phyloP scores from a whole-genome alignment of 1,140 invertebrate genomes.

The Acromyrmex charruanus region DNA sequence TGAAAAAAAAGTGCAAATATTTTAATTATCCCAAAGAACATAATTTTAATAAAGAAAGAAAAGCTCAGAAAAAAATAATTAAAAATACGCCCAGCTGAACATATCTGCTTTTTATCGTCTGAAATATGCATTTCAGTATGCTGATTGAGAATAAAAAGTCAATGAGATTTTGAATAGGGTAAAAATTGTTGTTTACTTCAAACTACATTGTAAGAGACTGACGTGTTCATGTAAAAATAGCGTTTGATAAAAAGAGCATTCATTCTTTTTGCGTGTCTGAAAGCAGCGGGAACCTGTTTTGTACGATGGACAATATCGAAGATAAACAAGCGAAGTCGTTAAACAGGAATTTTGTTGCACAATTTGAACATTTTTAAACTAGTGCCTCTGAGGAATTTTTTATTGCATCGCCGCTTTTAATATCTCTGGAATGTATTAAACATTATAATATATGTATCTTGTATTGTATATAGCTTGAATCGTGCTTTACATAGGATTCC shows the following conservation, averaged over 20 bases:
- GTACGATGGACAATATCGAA: slow-evolving; percentile 16
- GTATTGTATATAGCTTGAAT: neutral
- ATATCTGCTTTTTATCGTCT: neutral
- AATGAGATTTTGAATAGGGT: neutral
- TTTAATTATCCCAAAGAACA: neutral
- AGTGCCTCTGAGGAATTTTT: slow-evolving; percentile 34
- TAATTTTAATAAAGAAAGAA: neutral
- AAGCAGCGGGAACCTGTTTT: slow-evolving; percentile 41
- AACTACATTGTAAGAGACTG: neutral
- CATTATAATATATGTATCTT: neutral
- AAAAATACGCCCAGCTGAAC: neutral
- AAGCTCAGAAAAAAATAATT: slow-evolving; percentile 17
- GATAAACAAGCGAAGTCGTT: slow-evolving; percentile 11
- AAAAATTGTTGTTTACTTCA: neutral
- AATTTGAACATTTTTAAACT: slow-evolving; percentile 25
- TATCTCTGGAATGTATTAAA: neutral
- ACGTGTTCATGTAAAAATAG: slow-evolving; percentile 40
- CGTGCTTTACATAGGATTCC: neutral
- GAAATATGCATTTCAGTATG: neutral
- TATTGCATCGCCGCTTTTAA: neutral
- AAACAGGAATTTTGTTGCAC: slow-evolving; percentile 31
- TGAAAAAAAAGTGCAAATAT: neutral
- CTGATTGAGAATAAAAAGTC: neutral
- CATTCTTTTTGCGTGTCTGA: neutral
- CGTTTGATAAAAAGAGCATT: neutral